Conservation (phyloP, 2,113 vertebrate genomes). For the Burhinus bistriatus region DNA sequence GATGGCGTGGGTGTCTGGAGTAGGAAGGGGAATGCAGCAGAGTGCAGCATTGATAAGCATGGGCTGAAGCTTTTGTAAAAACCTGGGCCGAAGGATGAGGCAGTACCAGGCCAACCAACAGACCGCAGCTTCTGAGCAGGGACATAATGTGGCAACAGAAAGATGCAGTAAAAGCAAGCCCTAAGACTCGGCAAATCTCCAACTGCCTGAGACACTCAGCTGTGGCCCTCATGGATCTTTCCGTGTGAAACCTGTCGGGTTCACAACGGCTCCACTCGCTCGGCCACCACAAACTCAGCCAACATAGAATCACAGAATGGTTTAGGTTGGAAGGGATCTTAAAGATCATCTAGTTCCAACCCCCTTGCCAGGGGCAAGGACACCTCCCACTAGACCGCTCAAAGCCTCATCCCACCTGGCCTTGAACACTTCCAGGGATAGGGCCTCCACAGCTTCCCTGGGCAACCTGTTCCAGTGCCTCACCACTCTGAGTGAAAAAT, state of each 20-base stretch:
- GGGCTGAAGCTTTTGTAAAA: not conserved
- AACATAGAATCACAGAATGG: no score
- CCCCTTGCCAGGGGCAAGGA: no score
- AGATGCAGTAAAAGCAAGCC: not conserved
- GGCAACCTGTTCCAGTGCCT: no score
- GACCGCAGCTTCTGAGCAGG: not conserved
- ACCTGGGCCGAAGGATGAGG: not conserved
- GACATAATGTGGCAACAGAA: not conserved
- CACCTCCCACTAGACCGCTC: no score
- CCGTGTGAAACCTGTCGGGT: not conserved
- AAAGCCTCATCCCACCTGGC: no score
- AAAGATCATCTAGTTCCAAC: no score
- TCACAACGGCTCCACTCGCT: not conserved
- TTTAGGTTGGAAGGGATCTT: no score
- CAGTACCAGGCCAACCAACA: not conserved
- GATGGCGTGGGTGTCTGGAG: rapidly evolving
- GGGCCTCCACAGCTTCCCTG: no score
- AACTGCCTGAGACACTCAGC: rapidly evolving
- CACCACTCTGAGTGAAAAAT: no score
- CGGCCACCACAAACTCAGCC: not conserved
- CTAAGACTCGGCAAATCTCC: not conserved
- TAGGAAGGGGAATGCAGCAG: not conserved
- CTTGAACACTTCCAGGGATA: no score
- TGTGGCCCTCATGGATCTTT: not conserved
- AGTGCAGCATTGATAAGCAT: rapidly evolving